Conservation (phyloP, 2,113 vertebrate genomes). For the Caretta caretta region DNA sequence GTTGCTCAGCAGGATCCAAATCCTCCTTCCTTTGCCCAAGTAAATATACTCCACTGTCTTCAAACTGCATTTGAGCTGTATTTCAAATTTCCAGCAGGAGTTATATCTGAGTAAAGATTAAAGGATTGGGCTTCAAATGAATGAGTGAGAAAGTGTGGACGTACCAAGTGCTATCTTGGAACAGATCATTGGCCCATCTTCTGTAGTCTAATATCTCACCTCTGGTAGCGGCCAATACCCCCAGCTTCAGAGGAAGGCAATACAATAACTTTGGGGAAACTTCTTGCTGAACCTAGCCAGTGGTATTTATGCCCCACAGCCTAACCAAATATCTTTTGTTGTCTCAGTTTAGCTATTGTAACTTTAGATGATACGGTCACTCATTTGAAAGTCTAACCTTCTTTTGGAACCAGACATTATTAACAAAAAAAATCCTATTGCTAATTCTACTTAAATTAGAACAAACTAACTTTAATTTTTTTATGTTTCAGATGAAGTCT, state of each 20-base stretch:
- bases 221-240: background rate
- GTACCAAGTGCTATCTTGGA: background rate
- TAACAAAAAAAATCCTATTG: background rate
- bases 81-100: slow-evolving; percentile 52
- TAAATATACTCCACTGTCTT: slow-evolving; percentile 47
- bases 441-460: background rate
- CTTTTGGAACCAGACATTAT: background rate
- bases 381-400: background rate
- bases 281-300: background rate
- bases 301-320: background rate
- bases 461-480: background rate
- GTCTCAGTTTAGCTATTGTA: background rate
- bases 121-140: slow-evolving; percentile 27
- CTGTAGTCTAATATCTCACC: background rate
- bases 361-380: background rate
- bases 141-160: slow-evolving; percentile 38
- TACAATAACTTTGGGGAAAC: background rate
- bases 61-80: slow-evolving; percentile 61
- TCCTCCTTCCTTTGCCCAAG: slow-evolving; percentile 49
- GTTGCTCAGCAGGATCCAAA: slow-evolving; percentile 52
- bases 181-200: background rate
- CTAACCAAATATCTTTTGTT: background rate
- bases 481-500: background rate
- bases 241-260: background rate
- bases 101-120: slow-evolving; percentile 22